A percentile compares a stretch with the other conserved stretches of the same genome.
Evolutionary conservation across 2,113 vertebrate species (phyloP).

Genomic region (Elgaria multicarinata): DNA sequence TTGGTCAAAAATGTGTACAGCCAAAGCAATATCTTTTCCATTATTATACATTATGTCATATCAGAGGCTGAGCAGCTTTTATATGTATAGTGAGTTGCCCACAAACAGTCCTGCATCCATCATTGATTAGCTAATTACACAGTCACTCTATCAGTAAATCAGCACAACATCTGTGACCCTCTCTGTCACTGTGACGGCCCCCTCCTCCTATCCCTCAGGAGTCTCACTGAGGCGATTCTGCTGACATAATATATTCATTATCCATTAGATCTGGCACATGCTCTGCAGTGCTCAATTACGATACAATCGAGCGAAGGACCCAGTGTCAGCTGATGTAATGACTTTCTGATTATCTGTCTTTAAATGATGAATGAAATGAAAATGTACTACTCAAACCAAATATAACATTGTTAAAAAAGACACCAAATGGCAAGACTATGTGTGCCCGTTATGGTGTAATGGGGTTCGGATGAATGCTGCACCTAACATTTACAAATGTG

Average conservation of each 20-base stretch:
- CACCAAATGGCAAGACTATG: slow-evolving; percentile 72
- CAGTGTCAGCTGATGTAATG: slow-evolving; percentile 93
- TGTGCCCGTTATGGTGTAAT: slow-evolving; percentile 41
- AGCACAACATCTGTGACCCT: slow-evolving; percentile 80
- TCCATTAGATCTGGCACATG: slow-evolving; percentile 84
- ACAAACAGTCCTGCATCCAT: slow-evolving; percentile 64
- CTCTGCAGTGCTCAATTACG: slow-evolving; percentile 90
- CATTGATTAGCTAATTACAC: slow-evolving; percentile 85
- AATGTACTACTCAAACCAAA: slow-evolving; percentile 83
- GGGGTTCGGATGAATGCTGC: slow-evolving; percentile 44
- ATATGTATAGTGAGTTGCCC: slow-evolving; percentile 63
- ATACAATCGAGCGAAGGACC: slow-evolving; percentile 83
- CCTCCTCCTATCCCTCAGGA: slow-evolving; percentile 71
- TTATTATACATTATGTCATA: slow-evolving; percentile 27
- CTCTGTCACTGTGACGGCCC: slow-evolving; percentile 66
- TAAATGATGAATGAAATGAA: slow-evolving; percentile 99
- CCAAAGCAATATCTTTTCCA: slow-evolving; percentile 30
- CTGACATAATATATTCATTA: slow-evolving; percentile 87
- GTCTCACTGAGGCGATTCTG: slow-evolving; percentile 73
- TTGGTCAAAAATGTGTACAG: slow-evolving; percentile 38
- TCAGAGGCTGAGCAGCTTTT: slow-evolving; percentile 25
- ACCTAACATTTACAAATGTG: slow-evolving; percentile 34
- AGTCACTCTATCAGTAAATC: slow-evolving; percentile 81
- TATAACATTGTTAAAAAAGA: slow-evolving; percentile 75
- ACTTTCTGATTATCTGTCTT: slow-evolving; percentile 99